Base-by-base conservation (phyloP, 2,888 invertebrate species). In the Apoderus coryli region DNA sequence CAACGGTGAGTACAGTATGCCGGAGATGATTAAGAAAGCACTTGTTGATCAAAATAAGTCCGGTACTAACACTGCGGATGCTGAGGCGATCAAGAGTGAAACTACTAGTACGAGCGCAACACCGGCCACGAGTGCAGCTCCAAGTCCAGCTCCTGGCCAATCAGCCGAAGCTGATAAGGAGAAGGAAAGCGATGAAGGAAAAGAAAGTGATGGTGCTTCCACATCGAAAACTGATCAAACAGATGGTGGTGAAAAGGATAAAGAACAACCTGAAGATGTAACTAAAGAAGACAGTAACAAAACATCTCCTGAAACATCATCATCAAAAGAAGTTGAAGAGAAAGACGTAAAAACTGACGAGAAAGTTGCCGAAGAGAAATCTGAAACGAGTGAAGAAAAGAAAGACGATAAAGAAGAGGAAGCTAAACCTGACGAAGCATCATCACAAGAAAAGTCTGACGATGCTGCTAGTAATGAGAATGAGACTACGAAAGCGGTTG, bases 1-100 rank as follows among this genome's bases (percentile, higher is more conserved):
- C 38, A 99, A 99, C 54, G 96, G 96, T 2, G 84, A 86, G 45
- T 92, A 93, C 56, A 93, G 92, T 50, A 92, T 98, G 88, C 93
- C 95, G 0, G 88, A 89, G 54, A 65, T 85, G 46, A 77, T 82
- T 41, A 72, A 79, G 26, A 86, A 78, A 53, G 77, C 82, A 0
- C 74, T 80, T 2, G 76, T 81, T 44, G 78, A 81, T 0, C 68
- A 73, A 12, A 67, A 67, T 37, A 48, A 52, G 25, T 53, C 54
- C 3, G 61, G 60, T 33, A 47, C 52, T 6, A 54, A 50, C 2
- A 57, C 59, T 27, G 53, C 52, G 1, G 60, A 46, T 52, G 55
- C 39, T 55, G 59, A 42, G 60, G 61, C 55, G 24, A 45, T 56
- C 16, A 66, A 64, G 42, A 67, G 68, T 45, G 56, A 66, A 5